Evolutionary conservation across 2,113 vertebrate genomes (phyloP).

Genomic region (Hydrochoerus hydrochaeris): DNA sequence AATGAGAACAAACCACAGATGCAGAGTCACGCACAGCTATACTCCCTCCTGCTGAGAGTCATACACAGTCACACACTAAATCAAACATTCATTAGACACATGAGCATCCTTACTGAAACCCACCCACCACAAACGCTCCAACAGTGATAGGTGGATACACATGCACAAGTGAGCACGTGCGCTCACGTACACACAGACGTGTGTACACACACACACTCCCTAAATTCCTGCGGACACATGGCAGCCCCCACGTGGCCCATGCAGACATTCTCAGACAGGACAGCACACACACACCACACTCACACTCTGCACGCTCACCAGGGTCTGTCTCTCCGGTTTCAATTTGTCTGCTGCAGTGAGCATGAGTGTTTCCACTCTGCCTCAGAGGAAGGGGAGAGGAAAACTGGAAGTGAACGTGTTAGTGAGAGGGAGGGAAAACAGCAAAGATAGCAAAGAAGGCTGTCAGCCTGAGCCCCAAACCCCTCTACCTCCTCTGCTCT

Average conservation of each 20-base stretch:
- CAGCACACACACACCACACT: background rate
- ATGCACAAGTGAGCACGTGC: too few relatives aligned
- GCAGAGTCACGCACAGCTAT: background rate
- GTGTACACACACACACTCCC: background rate
- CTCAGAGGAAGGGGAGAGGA: conserved; percentile 48
- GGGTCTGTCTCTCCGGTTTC: conserved; percentile 62
- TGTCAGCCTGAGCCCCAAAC: background rate
- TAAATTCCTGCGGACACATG: background rate
- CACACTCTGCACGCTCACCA: conserved; percentile 32
- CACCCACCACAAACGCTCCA: background rate
- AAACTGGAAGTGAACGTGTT: conserved; percentile 47
- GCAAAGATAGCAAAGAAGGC: background rate
- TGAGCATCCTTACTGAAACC: background rate
- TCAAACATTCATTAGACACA: background rate
- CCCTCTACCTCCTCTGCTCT: background rate
- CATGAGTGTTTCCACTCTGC: conserved; percentile 54
- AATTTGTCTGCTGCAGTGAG: conserved; percentile 52
- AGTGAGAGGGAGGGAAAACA: background rate
- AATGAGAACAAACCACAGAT: background rate
- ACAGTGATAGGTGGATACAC: background rate
- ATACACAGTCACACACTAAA: background rate
- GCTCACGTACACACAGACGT: too few relatives aligned
- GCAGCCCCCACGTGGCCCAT: background rate
- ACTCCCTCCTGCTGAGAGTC: background rate
- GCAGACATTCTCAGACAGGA: conserved; percentile 21